Evolutionary conservation across 1,140 invertebrate genomes (phyloP).

Genomic region (Heliconius eleuchia): DNA sequence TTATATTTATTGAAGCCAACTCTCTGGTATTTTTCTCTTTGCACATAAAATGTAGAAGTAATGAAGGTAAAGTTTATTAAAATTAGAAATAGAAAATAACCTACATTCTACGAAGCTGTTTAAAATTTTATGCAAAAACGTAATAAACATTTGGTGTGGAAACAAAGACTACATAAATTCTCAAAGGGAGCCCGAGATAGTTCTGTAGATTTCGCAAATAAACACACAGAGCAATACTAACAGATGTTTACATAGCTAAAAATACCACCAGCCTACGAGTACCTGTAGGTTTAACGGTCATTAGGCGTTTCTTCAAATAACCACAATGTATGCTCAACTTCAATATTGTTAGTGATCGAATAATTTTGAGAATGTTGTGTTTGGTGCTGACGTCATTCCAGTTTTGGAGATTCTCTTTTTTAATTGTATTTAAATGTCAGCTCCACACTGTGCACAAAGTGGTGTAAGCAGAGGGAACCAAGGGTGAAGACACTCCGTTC

Average conservation of each 20-base stretch:
- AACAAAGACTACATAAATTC: conserved; percentile 18
- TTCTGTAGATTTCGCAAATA: conserved; percentile 24
- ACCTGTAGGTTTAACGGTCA: conserved; percentile 24
- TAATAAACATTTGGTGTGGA: conserved; percentile 16
- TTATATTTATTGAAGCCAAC: background rate
- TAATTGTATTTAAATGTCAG: background rate
- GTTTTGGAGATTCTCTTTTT: background rate
- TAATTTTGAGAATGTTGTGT: background rate
- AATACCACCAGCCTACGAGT: conserved; percentile 12
- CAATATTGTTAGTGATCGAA: conserved; percentile 14
- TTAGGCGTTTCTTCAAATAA: conserved; percentile 15
- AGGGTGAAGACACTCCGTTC: too few relatives aligned
- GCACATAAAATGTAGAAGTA: conserved; percentile 12
- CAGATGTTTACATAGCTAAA: conserved; percentile 27
- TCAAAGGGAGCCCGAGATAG: conserved; percentile 27
- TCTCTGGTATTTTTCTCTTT: conserved; percentile 3
- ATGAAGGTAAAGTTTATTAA: conserved; percentile 1
- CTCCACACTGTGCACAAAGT: too few relatives aligned
- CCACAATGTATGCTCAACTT: background rate
- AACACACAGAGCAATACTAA: conserved; percentile 26
- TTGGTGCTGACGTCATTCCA: conserved; percentile 4
- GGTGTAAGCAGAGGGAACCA: too few relatives aligned
- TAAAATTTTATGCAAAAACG: conserved; percentile 1
- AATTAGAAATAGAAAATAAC: background rate
- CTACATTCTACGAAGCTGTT: background rate